These are phyloP conservation scores for Equus quagga DNA, from an alignment of 2,113 vertebrate genomes.

Conservation along the genomic window DNA sequence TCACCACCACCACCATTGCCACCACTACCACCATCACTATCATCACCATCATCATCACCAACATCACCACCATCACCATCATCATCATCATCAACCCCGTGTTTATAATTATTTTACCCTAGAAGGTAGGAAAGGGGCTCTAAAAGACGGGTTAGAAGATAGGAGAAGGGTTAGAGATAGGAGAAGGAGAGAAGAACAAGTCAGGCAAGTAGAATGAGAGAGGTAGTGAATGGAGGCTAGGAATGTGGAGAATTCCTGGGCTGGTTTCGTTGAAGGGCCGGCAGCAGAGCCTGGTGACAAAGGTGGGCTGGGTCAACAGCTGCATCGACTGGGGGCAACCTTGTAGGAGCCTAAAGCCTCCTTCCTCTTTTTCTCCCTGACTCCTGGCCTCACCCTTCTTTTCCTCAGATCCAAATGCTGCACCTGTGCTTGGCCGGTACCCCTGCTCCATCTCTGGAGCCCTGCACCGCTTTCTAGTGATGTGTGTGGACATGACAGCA, in stretches of 20 bases:
- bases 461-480: rapidly evolving
- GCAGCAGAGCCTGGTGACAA: neutral
- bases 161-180: too few relatives aligned
- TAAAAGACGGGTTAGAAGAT: rapidly evolving
- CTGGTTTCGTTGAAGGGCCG: rapidly evolving
- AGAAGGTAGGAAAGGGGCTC: neutral
- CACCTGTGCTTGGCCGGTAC: rapidly evolving
- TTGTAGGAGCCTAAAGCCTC: rapidly evolving
- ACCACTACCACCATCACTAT: rapidly evolving
- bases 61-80: rapidly evolving
- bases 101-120: neutral
- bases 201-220: neutral
- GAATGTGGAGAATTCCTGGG: neutral
- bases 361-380: neutral
- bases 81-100: rapidly evolving
- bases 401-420: neutral
- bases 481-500: rapidly evolving
- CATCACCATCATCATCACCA: rapidly evolving
- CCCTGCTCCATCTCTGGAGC: rapidly evolving
- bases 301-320: neutral
- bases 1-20: rapidly evolving
- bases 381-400: neutral
- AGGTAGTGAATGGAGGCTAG: rapidly evolving
- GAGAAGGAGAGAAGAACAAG: neutral
- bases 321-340: neutral